Conservation (phyloP, 2,797 vertebrate genomes). For the Malurus splendens region DNA sequence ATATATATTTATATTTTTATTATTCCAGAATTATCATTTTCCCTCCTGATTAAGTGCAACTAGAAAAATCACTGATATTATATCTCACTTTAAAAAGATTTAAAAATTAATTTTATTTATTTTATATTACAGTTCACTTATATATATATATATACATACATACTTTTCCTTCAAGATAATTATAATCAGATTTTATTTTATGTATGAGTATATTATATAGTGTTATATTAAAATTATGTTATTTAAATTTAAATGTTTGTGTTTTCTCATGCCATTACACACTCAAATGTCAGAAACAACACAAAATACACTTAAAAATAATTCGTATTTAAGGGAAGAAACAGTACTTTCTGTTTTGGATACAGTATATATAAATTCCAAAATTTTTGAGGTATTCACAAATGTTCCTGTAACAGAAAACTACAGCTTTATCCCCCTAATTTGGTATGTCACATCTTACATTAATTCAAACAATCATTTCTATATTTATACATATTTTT, state of each 20-base stretch:
- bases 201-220: too few species aligned
- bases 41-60: background rate
- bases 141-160: background rate
- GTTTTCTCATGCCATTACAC: background rate
- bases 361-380: background rate
- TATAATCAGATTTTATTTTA: too few species aligned
- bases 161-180: too few species aligned
- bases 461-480: background rate
- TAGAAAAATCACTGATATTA: too few species aligned
- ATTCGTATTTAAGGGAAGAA: background rate
- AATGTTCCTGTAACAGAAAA: background rate
- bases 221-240: too few species aligned
- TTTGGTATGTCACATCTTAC: background rate
- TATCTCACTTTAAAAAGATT: background rate
- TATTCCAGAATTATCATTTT: background rate
- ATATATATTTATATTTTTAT: background rate
- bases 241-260: accelerated
- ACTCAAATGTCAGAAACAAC: background rate
- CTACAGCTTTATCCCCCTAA: background rate
- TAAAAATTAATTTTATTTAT: too few species aligned
- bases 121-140: background rate
- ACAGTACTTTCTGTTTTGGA: background rate
- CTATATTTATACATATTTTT: background rate
- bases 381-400: background rate
- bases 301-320: background rate